Evolutionary conservation across 2,888 invertebrate species (phyloP).

Genomic region (Steromphala cineraria): DNA sequence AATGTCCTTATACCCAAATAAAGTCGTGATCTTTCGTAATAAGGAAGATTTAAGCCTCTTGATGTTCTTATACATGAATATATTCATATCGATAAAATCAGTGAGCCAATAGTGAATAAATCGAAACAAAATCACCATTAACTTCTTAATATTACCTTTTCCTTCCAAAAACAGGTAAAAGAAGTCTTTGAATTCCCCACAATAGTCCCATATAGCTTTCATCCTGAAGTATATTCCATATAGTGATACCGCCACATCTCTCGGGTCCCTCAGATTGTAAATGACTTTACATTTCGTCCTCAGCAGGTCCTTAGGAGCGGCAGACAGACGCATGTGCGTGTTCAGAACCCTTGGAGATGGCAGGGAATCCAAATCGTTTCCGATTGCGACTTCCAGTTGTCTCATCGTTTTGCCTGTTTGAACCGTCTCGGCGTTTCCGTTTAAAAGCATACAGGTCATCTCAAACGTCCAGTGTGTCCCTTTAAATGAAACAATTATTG

Average conservation of each 20-base stretch:
- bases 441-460: neutral
- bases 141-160: neutral
- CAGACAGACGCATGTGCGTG: constrained; percentile 23
- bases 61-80: too few relatives aligned
- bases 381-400: neutral
- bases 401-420: neutral
- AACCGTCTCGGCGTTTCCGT: neutral
- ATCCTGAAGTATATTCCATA: neutral
- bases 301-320: constrained; percentile 22
- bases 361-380: neutral
- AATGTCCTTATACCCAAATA: too few relatives aligned
- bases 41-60: too few relatives aligned
- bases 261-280: constrained; percentile 26
- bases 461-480: neutral
- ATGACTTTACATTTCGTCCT: constrained; percentile 26
- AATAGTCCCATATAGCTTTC: constrained; percentile 26
- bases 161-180: neutral
- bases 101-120: too few relatives aligned
- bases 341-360: neutral
- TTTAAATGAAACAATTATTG: too few relatives aligned
- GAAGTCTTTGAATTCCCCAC: neutral
- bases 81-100: too few relatives aligned
- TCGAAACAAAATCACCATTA: too few relatives aligned
- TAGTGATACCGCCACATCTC: constrained; percentile 34
- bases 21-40: too few relatives aligned